Conservation (phyloP, 2,113 vertebrate species). For the Petrocephalus zakoni region DNA sequence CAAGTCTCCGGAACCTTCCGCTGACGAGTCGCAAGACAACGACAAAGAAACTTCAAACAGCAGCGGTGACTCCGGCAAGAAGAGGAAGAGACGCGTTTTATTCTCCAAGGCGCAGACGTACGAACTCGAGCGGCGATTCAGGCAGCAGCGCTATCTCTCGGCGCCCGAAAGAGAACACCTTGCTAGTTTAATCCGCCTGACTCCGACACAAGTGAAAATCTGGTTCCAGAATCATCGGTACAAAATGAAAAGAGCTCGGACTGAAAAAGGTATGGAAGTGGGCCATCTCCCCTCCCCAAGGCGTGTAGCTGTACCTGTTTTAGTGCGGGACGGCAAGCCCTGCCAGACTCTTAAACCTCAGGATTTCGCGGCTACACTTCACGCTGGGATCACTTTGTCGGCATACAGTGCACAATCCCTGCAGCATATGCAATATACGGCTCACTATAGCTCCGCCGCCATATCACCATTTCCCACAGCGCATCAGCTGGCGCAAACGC, state of each 20-base stretch:
- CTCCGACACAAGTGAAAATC: constrained; percentile 73
- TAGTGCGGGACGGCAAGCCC: constrained; percentile 79
- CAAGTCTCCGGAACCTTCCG: constrained; percentile 70
- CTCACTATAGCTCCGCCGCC: constrained; percentile 70
- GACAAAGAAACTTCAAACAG: constrained; percentile 63
- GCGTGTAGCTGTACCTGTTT: constrained; percentile 74
- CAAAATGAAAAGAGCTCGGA: constrained; percentile 72
- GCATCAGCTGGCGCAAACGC: constrained; percentile 76
- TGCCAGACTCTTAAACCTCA: constrained; percentile 72
- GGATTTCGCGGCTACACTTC: constrained; percentile 75
- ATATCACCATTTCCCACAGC: constrained; percentile 68
- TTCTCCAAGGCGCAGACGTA: constrained; percentile 75
- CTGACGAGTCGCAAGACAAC: constrained; percentile 70
- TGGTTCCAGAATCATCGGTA: constrained; percentile 78
- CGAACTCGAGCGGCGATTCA: constrained; percentile 68
- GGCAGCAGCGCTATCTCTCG: constrained; percentile 70
- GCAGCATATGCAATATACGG: constrained; percentile 75
- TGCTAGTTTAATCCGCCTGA: constrained; percentile 66
- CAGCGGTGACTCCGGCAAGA: constrained; percentile 66
- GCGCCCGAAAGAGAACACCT: constrained; percentile 70
- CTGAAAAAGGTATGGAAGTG: constrained; percentile 80
- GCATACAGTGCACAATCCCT: constrained; percentile 75
- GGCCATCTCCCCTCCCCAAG: constrained; percentile 73
- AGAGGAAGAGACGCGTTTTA: constrained; percentile 66
- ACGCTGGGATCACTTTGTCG: constrained; percentile 73